Base-by-base conservation (phyloP, 92 coral and sea anemone species). In the Phenganax marumi region DNA sequence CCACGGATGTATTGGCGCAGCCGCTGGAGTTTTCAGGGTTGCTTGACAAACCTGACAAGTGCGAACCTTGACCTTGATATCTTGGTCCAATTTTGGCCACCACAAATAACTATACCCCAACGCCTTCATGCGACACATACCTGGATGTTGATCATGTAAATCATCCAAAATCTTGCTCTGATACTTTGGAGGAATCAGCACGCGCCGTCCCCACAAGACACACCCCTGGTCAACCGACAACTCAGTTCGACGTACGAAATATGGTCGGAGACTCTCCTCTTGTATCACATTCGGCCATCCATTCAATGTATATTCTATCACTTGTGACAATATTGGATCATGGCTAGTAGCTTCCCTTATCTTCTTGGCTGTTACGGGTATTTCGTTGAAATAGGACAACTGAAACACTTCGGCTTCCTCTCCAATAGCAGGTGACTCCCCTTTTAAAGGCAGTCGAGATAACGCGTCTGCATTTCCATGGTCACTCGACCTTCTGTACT, bases 181-280 rank as follows among this genome's bases (percentile, higher is more conserved):
- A 83, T 9, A 89, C 58, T 33, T 65, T 81, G 69, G 82, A 77
- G 57, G 87, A 17, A 46, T 76, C 83, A 89, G 74, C 7, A 91
- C 91, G 10, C 90, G 81, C 84, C 84, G 63, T 60, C 93, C 93
- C 90, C 90, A 90, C 74, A 90, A 57, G 55, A 92, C 56, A 88
- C 91, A 92, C 77, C 90, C n/a, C n/a, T n/a, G n/a, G n/a, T n/a
- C n/a, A n/a, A n/a, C n/a, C n/a, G n/a, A n/a, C n/a, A n/a, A n/a
- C n/a, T n/a, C n/a, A n/a, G n/a, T n/a, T n/a, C n/a, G n/a, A n/a
- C n/a, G n/a, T n/a, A n/a, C n/a, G n/a, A 84, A 82, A 68, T 79
- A 91, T 13, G 90, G 90, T 62, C 80, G 87, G 64, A 91, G 71
- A 55, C 73, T 66, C 51, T 88, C 87, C 23, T 77, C 87, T 24